phyloP scores from a whole-genome alignment of 1,140 invertebrate genomes.

The roundworm (Caenorhabditis elegans) region WBcel235 BX284606.5:10979001-10979500 shows the following conservation, averaged over 20 bases:
- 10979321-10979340: too few species aligned
- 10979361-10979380: too few species aligned
- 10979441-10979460: too few species aligned
- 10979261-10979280: neutral
- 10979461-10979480: too few species aligned
- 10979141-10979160: too few species aligned
- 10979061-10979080: neutral
- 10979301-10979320: too few species aligned
- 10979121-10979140: neutral
- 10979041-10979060: neutral
- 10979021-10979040: neutral
- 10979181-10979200: neutral
- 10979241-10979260: neutral
- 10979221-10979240: neutral
- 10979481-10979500: neutral
- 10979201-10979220: neutral
- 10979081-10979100: neutral
- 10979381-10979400: neutral
- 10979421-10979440: too few species aligned
- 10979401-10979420: too few species aligned
- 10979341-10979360: too few species aligned
- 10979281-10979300: too few species aligned
- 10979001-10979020: neutral
- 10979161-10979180: constrained; percentile 20
- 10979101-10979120: neutral